Evolutionary conservation across 2,888 invertebrate genomes (phyloP), one percentile per base, ranked within the genome.

Genomic region (Colostygia pectinataria): DNA sequence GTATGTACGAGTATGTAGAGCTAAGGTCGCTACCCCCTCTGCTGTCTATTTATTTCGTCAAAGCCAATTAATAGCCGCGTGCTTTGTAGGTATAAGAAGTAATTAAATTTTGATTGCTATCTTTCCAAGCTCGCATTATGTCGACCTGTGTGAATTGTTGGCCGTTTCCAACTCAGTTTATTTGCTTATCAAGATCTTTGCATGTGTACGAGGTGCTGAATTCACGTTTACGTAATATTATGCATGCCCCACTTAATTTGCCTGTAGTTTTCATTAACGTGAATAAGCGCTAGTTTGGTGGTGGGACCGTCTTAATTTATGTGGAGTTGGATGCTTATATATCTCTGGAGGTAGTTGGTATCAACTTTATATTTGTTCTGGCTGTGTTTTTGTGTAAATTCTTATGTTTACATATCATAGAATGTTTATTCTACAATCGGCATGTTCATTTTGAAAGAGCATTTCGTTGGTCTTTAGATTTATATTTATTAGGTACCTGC

Each of bases 61-160:
- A 20, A 20, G 6, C 20, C 20, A 20, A 20, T 6, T 20, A 20
- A 20, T 20, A 6, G 20, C 20, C 5, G 20, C 65, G 64, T 69
- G 70, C 44, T 57, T 65, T 47, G 61, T 62, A 56, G 55, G 56
- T 59, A 68, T 69, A 66, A 67, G 59, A 58, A 60, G 61, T 75
- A 74, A 78, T 79, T 75, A 74, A 75, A 73, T 72, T 70, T 65
- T 66, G 74, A 74, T 77, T 62, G 48, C 57, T 71, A 73, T 77
- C 75, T 65, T 53, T 46, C 47, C 57, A 56, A 57, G 50, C 59
- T 58, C 55, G 55, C 54, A 42, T 53, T 59, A 61, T 59, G 60
- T 56, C 59, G 63, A 60, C 59, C 55, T 46, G 47, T 57, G 54
- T 59, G 63, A 63, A 57, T 53, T 64, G 56, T 57, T 48, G 57